Base-by-base conservation (phyloP, 2,888 invertebrate genomes). In the Balanococcus diminutus region DNA sequence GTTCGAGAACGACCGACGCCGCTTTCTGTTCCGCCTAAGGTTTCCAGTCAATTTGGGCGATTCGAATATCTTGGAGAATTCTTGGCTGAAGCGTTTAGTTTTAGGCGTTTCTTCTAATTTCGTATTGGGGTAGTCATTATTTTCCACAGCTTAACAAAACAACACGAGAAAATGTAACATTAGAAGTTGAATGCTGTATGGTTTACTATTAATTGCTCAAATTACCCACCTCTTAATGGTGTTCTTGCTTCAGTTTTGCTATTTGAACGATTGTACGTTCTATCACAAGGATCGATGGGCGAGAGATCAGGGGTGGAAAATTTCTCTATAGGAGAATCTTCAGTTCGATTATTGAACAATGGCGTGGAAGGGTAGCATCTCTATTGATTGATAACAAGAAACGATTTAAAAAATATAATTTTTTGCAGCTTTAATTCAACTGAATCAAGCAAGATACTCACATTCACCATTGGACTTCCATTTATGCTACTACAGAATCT, bases 351-450 rank as follows among this genome's bases (percentile, higher is more conserved):
- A 8, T 22, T 22, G 19, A 82, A 56, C 19, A 82, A 67, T 31
- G 86, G 86, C 16, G 86, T 86, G n/a, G 86, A 86, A 39, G 86
- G 86, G 56, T 82, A 86, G 28, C 82, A 86, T 51, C 9, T 82
- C 86, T 81, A 39, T 25, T 22, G 14, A 86, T n/a, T n/a, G n/a
- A n/a, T n/a, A n/a, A n/a, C n/a, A n/a, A 28, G 39, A 19, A 36
- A 79, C 8, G 9, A 11, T 28, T 16, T n/a, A n/a, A n/a, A n/a
- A n/a, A n/a, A n/a, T n/a, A n/a, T n/a, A 81, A 16, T 79, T 4
- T 1, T 25, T 22, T 82, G 16, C 5, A 14, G 1, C 39, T 22
- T 39, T 11, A 14, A 9, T n/a, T 2, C 6, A 46, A 46, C 2
- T 4, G 5, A 46, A 46, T 46, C n/a, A 5, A 36, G 8, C 36